Conservation (phyloP, 1,140 invertebrate species). For the Drosophila hydei region DNA sequence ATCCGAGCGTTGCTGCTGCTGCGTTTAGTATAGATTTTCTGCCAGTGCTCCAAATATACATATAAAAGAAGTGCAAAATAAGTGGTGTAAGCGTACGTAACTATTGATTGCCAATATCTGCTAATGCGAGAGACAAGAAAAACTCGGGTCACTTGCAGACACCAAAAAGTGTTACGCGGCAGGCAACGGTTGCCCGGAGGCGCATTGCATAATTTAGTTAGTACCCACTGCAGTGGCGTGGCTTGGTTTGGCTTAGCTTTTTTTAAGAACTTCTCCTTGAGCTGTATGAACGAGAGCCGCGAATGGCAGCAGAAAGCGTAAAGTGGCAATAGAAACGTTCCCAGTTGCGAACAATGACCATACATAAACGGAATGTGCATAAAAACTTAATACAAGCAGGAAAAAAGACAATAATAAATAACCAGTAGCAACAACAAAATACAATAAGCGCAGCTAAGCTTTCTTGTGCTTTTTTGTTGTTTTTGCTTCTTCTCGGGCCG, state of each 20-base stretch:
- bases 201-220: slow-evolving; percentile 64
- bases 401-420: slow-evolving; percentile 6
- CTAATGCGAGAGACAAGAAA: slow-evolving; percentile 5
- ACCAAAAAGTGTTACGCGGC: slow-evolving; percentile 39
- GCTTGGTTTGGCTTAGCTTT: slow-evolving; percentile 20
- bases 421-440: slow-evolving; percentile 56
- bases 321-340: slow-evolving; percentile 15
- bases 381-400: slow-evolving; percentile 50
- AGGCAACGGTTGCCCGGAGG: slow-evolving; percentile 28
- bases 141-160: slow-evolving; percentile 6
- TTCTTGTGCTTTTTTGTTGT: slow-evolving; percentile 37
- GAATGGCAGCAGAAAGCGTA: slow-evolving; percentile 28
- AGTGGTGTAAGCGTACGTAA: slow-evolving; percentile 46
- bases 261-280: slow-evolving; percentile 48
- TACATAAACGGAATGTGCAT: slow-evolving; percentile 59
- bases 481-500: slow-evolving; percentile 22
- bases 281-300: slow-evolving; percentile 21
- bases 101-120: slow-evolving; percentile 55
- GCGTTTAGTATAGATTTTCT: slow-evolving; percentile 54
- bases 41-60: slow-evolving; percentile 27
- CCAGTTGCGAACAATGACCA: slow-evolving; percentile 26
- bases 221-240: slow-evolving; percentile 9
- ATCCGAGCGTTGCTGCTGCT: slow-evolving; percentile 28
- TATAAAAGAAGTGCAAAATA: slow-evolving; percentile 25
- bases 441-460: slow-evolving; percentile 64